Evolutionary conservation across 2,888 invertebrate genomes (phyloP), one percentile per base, ranked within the genome.

Genomic region (Patella caerulea): DNA sequence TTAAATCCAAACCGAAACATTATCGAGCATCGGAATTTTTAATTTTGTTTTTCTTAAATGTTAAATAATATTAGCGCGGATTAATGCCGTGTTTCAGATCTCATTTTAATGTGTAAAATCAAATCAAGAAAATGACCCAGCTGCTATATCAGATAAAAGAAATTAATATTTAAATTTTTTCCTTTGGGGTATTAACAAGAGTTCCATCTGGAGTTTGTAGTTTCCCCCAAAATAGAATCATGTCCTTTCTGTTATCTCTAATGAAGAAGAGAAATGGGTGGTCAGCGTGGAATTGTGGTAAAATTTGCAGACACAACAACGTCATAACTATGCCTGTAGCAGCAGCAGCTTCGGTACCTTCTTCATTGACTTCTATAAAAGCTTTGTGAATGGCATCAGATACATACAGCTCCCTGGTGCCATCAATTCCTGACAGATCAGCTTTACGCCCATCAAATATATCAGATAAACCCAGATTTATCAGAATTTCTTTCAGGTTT

Each of bases 341-440:
- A 7, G 90, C 90, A 14, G 91, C 90, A 2, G 91, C 90, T 73
- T 90, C 90, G 3, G 88, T 86, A 0, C 90, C 91, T 75, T 90
- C 88, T 78, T 91, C 90, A 74, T 88, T 89, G 0, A 91, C 90
- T 72, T 91, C 88, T 29, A 91, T 83, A 79, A 89, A 90, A 5
- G 91, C 90, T 81, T 91, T 89, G 81, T 91, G 91, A 12, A 88
- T 75, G 4, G 90, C 87, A 59, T 87, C 79, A 1, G 88, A 88
- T 9, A 91, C 84, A 78, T 77, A 88, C 19, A 89, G 73, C n/a
- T 83, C 78, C 12, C 81, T 81, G 0, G 74, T 79, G 11, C 82
- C 81, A 54, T 84, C 84, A 74, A 90, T 88, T 11, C 87, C 89
- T 15, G 88, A 87, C 12, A 91, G 83, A 77, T 91, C 87, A 14